Percentiles rank a stretch among this genome's conserved stretches.
Evolutionary conservation across 2,888 invertebrate genomes (phyloP).

Genomic region (Caenorhabditis becei): DNA sequence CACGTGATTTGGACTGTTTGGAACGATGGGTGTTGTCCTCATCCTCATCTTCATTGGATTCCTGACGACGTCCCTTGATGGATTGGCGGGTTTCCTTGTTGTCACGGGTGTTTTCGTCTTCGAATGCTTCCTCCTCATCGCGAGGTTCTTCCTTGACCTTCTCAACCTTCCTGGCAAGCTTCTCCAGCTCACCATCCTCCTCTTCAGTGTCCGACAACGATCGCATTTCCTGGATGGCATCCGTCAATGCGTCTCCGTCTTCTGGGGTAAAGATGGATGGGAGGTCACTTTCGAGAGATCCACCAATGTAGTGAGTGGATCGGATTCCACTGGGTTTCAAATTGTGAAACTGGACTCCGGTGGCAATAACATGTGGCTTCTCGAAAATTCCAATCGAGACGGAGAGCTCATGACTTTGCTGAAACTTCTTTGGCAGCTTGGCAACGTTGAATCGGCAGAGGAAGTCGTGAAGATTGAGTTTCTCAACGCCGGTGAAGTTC

Average conservation of each 20-base stretch:
- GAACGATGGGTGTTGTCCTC: not conserved
- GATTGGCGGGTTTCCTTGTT: not conserved
- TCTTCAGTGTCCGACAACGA: not conserved
- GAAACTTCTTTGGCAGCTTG: constrained; percentile 24
- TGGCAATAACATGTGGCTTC: constrained; percentile 25
- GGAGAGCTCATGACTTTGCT: constrained; percentile 29
- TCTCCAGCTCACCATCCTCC: constrained; percentile 1
- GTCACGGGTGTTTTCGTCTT: too few relatives aligned
- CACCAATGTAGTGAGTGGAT: constrained; percentile 64
- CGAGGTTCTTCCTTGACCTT: too few relatives aligned
- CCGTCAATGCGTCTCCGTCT: not conserved
- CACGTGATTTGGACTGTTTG: not conserved
- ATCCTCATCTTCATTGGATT: not conserved
- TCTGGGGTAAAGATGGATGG: not conserved
- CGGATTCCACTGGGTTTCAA: constrained; percentile 87
- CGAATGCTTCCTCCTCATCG: too few relatives aligned
- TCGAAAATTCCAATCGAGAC: constrained; percentile 33
- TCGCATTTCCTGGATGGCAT: not conserved
- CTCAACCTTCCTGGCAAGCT: not conserved
- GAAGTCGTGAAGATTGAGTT: constrained; percentile 5
- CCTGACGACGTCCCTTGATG: not conserved
- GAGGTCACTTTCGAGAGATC: too few relatives aligned
- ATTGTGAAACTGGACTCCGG: constrained; percentile 29
- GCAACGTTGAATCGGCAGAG: constrained; percentile 29
- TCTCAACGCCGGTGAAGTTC: constrained; percentile 35